A percentile compares a stretch with the other conserved stretches of the same genome.
These are phyloP conservation scores for Cyprinodon diabolis DNA, from an alignment of 2,797 vertebrate genomes.

Conservation along the genomic window DNA sequence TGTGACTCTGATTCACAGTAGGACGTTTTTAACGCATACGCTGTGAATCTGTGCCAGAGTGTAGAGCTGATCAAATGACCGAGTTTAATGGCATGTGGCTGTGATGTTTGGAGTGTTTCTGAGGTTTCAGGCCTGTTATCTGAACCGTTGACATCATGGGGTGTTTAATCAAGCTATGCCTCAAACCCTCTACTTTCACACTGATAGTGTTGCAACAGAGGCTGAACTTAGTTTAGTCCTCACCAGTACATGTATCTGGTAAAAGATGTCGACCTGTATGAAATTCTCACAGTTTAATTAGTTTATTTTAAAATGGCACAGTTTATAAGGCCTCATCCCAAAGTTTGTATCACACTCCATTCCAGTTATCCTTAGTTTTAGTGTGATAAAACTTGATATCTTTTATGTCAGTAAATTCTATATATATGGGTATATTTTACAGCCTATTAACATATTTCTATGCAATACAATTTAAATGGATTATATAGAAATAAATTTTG, in stretches of 20 bases:
- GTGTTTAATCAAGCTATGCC: not conserved
- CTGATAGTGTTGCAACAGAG: not conserved
- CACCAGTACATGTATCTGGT: not conserved
- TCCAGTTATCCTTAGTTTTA: not conserved
- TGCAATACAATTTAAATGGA: not conserved
- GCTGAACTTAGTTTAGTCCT: not conserved
- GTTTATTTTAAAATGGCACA: not conserved
- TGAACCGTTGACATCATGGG: conserved; percentile 6
- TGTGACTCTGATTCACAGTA: conserved; percentile 15
- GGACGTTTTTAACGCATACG: conserved; percentile 12
- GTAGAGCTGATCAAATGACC: conserved; percentile 4
- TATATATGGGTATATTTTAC: not conserved
- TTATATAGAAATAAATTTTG: too few relatives aligned
- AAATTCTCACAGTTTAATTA: not conserved
- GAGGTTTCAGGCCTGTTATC: conserved; percentile 1
- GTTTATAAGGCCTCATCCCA: not conserved
- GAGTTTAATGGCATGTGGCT: conserved; percentile 1
- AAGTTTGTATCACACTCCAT: not conserved
- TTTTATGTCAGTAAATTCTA: not conserved
- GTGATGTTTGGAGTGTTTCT: conserved; percentile 3
- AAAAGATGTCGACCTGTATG: not conserved
- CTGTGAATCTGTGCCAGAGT: conserved; percentile 8
- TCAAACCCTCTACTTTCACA: not conserved
- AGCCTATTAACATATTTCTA: not conserved
- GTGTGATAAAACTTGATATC: too few relatives aligned